Conservation (phyloP, 1,140 invertebrate species). For the Zeugodacus cucurbitae region DNA sequence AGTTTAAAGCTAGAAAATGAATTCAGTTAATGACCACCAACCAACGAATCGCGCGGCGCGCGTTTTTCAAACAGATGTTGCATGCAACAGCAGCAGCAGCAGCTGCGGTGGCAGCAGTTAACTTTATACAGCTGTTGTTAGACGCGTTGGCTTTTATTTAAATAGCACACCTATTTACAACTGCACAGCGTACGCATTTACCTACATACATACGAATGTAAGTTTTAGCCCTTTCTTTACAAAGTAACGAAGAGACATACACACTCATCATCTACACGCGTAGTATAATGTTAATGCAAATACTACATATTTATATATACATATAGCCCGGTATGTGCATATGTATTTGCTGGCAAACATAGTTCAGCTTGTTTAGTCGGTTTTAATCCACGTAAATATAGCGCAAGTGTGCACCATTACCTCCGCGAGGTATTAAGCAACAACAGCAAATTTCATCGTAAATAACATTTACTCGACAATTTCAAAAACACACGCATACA, state of each 20-base stretch:
- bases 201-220: not conserved
- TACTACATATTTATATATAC: not conserved
- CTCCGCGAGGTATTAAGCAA: not conserved
- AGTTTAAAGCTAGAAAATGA: not conserved
- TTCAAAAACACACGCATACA: not conserved
- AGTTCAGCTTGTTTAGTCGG: not conserved
- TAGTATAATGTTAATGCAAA: not conserved
- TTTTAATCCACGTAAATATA: not conserved
- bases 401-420: not conserved
- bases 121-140: not conserved
- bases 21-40: not conserved
- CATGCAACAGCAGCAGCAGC: not conserved
- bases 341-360: no score
- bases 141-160: conserved; percentile 5
- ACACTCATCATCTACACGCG: not conserved
- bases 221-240: not conserved
- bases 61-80: not conserved
- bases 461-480: not conserved
- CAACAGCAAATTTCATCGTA: not conserved
- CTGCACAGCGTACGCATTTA: not conserved
- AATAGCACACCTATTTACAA: not conserved
- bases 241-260: not conserved
- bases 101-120: not conserved
- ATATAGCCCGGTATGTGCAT: not conserved
- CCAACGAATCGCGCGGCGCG: not conserved